phyloP scores from a whole-genome alignment of 2,797 vertebrate species.

The Chloroceryle inda region DNA sequence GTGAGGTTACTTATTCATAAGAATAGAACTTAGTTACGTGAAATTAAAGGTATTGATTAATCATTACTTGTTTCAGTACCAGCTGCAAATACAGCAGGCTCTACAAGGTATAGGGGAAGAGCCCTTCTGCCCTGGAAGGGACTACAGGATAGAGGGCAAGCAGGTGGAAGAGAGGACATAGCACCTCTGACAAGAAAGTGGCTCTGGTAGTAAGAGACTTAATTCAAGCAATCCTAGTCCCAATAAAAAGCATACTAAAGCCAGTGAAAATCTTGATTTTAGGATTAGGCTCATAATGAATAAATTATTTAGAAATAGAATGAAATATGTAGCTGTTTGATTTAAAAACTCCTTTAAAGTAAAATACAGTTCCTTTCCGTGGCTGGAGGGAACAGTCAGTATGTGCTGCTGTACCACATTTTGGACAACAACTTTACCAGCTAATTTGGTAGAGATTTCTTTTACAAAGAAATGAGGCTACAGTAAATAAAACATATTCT shows the following conservation, averaged over 20 bases:
- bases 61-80: not conserved
- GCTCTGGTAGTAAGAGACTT: not conserved
- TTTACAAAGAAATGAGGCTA: not conserved
- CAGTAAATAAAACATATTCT: not conserved
- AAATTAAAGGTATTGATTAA: not conserved
- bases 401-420: not conserved
- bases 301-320: not conserved
- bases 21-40: not conserved
- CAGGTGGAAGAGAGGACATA: not conserved
- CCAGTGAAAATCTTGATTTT: not conserved
- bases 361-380: not conserved
- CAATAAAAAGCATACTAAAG: not conserved
- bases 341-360: constrained; percentile 7
- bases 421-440: not conserved
- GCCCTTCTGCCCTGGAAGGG: not conserved
- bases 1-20: not conserved
- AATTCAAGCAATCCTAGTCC: not conserved
- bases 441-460: not conserved
- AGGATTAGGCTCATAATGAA: not conserved
- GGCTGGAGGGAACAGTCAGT: not conserved
- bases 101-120: not conserved
- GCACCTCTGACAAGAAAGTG: not conserved
- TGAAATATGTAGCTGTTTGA: not conserved
- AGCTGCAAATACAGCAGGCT: not conserved
- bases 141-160: not conserved